Conservation (phyloP, 35 echinoderm and acorn worm genomes). For the Diadema setosum region DNA sequence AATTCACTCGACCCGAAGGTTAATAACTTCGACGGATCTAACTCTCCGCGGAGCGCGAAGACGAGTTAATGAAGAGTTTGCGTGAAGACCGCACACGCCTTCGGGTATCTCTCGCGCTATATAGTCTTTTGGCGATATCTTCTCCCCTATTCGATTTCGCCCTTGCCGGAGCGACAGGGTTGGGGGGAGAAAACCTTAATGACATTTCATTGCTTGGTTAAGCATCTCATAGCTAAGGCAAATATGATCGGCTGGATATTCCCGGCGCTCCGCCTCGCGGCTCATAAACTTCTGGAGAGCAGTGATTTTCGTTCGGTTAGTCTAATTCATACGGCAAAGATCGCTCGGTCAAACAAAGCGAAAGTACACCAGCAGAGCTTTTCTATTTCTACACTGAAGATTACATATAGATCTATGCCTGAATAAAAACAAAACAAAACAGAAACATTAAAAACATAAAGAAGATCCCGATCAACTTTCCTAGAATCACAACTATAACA, state of each 20-base stretch:
- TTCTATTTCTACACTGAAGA: too few relatives aligned
- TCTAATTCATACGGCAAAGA: too few relatives aligned
- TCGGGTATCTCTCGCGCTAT: background rate
- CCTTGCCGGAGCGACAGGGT: background rate
- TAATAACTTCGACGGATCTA: background rate
- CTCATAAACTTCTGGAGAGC: too few relatives aligned
- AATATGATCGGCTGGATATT: background rate
- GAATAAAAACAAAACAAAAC: too few relatives aligned
- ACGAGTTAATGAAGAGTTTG: background rate
- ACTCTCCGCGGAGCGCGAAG: background rate
- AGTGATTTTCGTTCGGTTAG: too few relatives aligned
- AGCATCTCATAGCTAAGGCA: slow-evolving; percentile 9
- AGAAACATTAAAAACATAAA: too few relatives aligned
- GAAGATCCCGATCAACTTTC: too few relatives aligned
- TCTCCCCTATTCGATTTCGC: background rate
- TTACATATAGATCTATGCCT: too few relatives aligned
- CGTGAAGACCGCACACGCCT: background rate
- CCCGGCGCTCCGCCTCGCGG: background rate
- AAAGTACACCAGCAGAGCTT: too few relatives aligned
- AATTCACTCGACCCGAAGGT: background rate
- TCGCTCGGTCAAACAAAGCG: too few relatives aligned
- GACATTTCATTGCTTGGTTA: slow-evolving; percentile 6
- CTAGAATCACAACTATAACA: too few relatives aligned
- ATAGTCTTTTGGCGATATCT: background rate
- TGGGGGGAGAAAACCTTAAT: background rate